Evolutionary conservation across 2,888 invertebrate genomes (phyloP), one percentile per base, ranked within the genome.

Genomic region (Chrysopilus asiliformis): DNA sequence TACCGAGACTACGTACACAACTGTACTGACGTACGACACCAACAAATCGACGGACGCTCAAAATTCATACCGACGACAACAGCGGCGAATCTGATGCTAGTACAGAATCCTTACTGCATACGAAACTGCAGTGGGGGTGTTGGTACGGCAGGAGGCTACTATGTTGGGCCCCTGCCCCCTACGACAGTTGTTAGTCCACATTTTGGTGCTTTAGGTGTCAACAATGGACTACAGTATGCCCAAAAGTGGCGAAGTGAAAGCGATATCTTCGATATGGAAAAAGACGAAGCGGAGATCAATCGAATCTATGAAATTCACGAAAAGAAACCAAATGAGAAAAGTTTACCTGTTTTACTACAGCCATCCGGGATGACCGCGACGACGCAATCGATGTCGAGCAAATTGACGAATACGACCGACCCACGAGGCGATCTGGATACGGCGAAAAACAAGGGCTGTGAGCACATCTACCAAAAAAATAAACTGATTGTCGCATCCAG

Each of bases 171-270:
- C 60, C 12, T 58, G 60, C 31, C 60, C 59, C 35, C 60, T 57
- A 47, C 60, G 57, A n/a, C n/a, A n/a, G n/a, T n/a, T n/a, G 39
- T 36, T 59, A 45, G 50, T 54, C 3, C 50, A 51, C 29, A 57
- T 57, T 45, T 57, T 57, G 40, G 48, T 49, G n/a, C n/a, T n/a
- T n/a, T n/a, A n/a, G n/a, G n/a, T n/a, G n/a, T n/a, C n/a, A n/a
- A n/a, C n/a, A n/a, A n/a, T n/a, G 3, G 45, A 53, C 17, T 58
- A 55, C 36, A 56, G 19, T 49, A 49, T 33, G 47, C 56, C 43
- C 47, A 52, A 40, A 60, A 58, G 44, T 61, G 60, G 58, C 58
- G 56, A 40, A 61, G 61, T 46, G 61, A 61, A 49, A 62, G 58
- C 45, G 61, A 62, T 42, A 49, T 61, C 30, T 52, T 53, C 4